These are phyloP conservation scores for Phrynocephalus guinanensis DNA, from an alignment of 2,797 vertebrate genomes.

Conservation along the genomic window DNA sequence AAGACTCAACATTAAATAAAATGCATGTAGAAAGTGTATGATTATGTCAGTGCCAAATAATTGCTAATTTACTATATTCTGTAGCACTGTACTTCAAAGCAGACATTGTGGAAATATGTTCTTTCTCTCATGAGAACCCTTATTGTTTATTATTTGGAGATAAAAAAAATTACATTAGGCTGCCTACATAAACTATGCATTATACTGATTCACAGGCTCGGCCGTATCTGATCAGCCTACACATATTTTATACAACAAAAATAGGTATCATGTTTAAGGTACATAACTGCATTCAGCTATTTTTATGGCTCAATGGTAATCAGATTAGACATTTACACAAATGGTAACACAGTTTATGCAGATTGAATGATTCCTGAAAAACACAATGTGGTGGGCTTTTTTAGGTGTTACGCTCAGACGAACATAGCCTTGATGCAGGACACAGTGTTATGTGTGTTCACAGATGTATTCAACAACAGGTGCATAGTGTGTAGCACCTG, in stretches of 20 bases:
- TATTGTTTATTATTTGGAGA: neutral
- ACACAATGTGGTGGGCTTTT: neutral
- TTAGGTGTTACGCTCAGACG: too few species aligned
- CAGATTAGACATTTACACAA: neutral
- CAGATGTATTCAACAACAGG: neutral
- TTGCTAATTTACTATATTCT: fast-evolving
- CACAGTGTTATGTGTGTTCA: neutral
- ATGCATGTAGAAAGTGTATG: constrained; percentile 8
- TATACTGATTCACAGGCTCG: neutral
- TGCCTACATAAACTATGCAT: neutral
- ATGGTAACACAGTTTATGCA: neutral
- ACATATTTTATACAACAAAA: too few species aligned
- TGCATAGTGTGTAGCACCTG: neutral
- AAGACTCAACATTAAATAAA: constrained; percentile 20
- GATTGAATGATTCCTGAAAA: neutral
- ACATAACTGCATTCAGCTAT: neutral
- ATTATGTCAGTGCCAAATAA: neutral
- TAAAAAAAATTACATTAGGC: neutral
- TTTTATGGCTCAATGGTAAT: neutral
- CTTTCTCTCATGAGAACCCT: neutral
- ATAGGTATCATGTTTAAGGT: neutral
- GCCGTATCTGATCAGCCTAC: neutral
- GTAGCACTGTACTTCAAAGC: constrained; percentile 4
- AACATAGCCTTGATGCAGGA: neutral
- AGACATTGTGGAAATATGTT: neutral